Conservation (phyloP, 2,797 vertebrate genomes). For the Pogoniulus pusillus region DNA sequence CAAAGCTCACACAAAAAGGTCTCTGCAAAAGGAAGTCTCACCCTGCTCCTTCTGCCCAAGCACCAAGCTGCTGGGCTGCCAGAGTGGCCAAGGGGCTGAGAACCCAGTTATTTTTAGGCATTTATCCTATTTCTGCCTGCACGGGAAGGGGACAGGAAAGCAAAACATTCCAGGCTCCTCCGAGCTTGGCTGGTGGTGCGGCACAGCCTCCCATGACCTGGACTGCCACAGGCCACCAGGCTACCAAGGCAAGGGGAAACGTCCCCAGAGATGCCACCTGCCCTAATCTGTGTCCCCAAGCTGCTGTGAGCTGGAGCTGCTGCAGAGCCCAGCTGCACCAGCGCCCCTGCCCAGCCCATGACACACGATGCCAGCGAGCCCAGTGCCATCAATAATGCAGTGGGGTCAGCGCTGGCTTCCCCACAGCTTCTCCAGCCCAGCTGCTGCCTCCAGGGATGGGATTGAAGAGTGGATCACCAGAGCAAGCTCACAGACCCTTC, state of each 20-base stretch:
- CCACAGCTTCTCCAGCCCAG: neutral
- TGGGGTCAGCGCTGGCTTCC: neutral
- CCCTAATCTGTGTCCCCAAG: neutral
- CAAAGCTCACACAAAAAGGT: rapidly evolving
- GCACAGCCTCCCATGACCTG: neutral
- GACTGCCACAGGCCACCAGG: rapidly evolving
- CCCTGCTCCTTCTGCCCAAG: neutral
- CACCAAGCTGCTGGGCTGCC: neutral
- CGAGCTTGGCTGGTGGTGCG: rapidly evolving
- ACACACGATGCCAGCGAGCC: constrained; percentile 9
- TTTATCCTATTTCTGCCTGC: neutral
- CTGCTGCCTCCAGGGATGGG: rapidly evolving
- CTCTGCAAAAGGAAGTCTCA: neutral
- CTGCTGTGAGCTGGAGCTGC: neutral
- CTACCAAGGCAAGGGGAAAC: neutral
- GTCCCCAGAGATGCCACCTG: neutral
- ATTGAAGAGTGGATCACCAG: neutral
- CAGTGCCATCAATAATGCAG: constrained; percentile 43
- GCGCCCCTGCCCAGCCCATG: neutral
- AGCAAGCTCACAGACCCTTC: rapidly evolving
- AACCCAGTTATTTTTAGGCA: neutral
- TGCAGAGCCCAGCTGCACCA: neutral
- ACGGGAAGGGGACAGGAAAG: neutral
- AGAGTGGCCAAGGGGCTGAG: neutral
- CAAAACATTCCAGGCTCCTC: neutral